Base-by-base conservation (phyloP, 2,888 invertebrate genomes). In the Argyra leucocephala region DNA sequence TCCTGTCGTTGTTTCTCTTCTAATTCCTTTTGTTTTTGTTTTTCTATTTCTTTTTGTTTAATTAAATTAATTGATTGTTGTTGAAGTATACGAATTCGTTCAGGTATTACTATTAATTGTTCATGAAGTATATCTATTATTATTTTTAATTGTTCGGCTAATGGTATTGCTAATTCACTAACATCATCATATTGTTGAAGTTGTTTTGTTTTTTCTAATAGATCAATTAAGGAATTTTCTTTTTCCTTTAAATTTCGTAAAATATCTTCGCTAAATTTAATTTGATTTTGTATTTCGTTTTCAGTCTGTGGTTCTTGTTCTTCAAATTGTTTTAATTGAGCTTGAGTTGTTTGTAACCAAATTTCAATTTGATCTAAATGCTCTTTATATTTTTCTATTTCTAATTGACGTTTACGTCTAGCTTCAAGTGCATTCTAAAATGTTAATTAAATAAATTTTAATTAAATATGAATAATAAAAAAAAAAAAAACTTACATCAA, bases 61-160 rank as follows among this genome's bases (percentile, higher is more conserved):
- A 78, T 78, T 69, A 81, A 79, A 69, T 85, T 78, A 18, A 48
- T 48, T 48, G 48, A 15, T 48, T 48, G 48, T n/a, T 48, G 48
- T 48, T 48, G 18, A 18, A 48, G 48, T 69, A 81, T 78, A 69
- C 83, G 83, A 75, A 87, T 83, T 74, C 84, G 85, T 69, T 82
- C 81, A 71, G 81, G 83, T 76, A 87, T 84, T 74, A 86, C 81
- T 71, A 80, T 80, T 71, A 83, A 85, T 67, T 87, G 86, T 76
- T 88, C 85, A 57, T 82, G 80, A 71, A 88, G 82, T 48, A 86
- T 78, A 65, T 80, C 79, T 57, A 82, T 83, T 71, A 86, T 82
- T 48, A 79, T 78, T 71, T 79, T 80, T 69, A 88, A 76, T 72
- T 87, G 87, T 66, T 83, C 80, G 71, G 80, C 79, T 70, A 88